Conservation (phyloP, 2,888 invertebrate species). For the Callosobruchus maculatus region DNA sequence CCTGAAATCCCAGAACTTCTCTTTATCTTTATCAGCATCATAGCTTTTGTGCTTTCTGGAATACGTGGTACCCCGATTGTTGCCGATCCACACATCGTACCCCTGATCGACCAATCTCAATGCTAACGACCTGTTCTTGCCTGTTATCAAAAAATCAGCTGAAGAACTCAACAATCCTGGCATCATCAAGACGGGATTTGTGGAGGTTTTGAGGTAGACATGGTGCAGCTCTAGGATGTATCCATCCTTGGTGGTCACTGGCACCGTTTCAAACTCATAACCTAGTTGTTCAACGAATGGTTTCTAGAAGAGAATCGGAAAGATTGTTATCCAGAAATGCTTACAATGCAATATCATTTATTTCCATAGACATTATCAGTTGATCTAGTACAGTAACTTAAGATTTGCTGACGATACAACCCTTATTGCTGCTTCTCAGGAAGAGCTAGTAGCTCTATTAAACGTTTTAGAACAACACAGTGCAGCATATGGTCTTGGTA, state of each 20-base stretch:
- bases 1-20: conserved; percentile 24
- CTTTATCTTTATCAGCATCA: conserved; percentile 8
- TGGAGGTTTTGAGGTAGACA: not conserved
- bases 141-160: conserved; percentile 26
- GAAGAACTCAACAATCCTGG: conserved; percentile 24
- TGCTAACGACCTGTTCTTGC: conserved; percentile 25
- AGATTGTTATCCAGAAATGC: too few species aligned
- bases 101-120: conserved; percentile 28
- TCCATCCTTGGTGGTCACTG: not conserved
- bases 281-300: not conserved
- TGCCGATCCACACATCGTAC: conserved; percentile 40
- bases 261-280: not conserved
- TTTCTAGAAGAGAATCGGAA: not conserved
- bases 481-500: too few species aligned
- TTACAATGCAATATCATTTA: too few species aligned
- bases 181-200: conserved; percentile 17
- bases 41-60: conserved; percentile 47
- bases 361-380: too few species aligned
- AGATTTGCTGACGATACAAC: too few species aligned
- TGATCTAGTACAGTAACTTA: too few species aligned
- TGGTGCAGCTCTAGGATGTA: not conserved
- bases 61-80: conserved; percentile 56
- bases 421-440: too few species aligned
- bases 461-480: too few species aligned
- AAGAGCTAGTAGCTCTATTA: too few species aligned